Evolutionary conservation across 35 echinoderm and acorn worm species (phyloP).

Genomic region (Holothuria glaberrima): DNA sequence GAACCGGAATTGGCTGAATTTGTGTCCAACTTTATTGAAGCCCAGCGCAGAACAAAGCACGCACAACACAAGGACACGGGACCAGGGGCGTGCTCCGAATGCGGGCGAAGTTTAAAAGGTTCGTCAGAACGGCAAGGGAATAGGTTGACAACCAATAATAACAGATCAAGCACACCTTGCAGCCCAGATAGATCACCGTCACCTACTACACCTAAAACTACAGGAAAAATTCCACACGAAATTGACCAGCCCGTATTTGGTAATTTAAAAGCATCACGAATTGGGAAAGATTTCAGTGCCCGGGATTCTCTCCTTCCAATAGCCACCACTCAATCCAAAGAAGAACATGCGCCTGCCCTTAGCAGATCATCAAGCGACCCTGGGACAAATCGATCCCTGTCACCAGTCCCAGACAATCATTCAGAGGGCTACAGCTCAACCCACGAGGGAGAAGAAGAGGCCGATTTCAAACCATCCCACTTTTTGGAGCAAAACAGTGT

Average conservation of each 20-base stretch:
- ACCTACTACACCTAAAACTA: not conserved
- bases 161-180: conserved; percentile 31
- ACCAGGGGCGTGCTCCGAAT: not conserved
- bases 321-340: not conserved
- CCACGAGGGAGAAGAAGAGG: not conserved
- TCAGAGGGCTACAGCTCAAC: conserved; percentile 7
- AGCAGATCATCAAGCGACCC: not conserved
- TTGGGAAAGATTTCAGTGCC: not conserved
- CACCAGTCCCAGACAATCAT: conserved; percentile 26
- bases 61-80: not conserved
- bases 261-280: no score
- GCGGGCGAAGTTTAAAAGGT: not conserved
- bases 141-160: conserved; percentile 33
- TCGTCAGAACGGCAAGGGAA: not conserved
- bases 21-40: conserved; percentile 34
- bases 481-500: conserved; percentile 30
- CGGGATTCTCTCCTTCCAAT: not conserved
- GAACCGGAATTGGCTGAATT: conserved; percentile 38
- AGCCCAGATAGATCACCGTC: conserved; percentile 28
- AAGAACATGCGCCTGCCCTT: not conserved
- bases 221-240: no score
- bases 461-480: not conserved
- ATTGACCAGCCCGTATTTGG: no score
- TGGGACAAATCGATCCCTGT: conserved; percentile 1
- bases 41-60: not conserved